Evolutionary conservation across 2,797 vertebrate genomes (phyloP).

Genomic region (Threskiornis aethiopicus): DNA sequence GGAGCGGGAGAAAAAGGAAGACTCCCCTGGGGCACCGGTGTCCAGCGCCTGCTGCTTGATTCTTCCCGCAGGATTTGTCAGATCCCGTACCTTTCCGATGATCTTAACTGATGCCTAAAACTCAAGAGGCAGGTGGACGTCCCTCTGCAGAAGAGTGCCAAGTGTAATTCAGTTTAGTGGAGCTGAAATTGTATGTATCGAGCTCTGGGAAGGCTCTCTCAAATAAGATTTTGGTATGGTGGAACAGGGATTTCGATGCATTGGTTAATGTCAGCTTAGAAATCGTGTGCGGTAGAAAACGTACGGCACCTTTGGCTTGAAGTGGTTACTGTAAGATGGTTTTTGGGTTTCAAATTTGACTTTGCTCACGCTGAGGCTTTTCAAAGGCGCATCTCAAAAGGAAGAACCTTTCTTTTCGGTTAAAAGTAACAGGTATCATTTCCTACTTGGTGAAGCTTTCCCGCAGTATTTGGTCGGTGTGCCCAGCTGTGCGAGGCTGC

Average conservation of each 20-base stretch:
- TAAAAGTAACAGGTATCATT: background rate
- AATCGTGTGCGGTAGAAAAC: rapidly evolving
- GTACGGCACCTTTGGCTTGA: background rate
- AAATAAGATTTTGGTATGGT: background rate
- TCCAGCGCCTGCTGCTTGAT: background rate
- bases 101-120: background rate
- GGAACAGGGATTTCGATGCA: background rate
- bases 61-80: background rate
- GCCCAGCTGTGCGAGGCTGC: background rate
- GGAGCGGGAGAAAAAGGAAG: background rate
- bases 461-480: background rate
- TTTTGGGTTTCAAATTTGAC: background rate
- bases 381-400: background rate
- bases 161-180: background rate
- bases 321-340: background rate
- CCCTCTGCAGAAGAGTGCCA: background rate
- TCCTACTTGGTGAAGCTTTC: background rate
- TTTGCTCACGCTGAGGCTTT: background rate
- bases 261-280: background rate
- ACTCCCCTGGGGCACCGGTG: rapidly evolving
- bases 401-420: background rate
- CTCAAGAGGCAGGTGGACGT: background rate
- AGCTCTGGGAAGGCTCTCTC: background rate
- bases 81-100: background rate
- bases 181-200: rapidly evolving